Evolutionary conservation across 1,140 invertebrate species (phyloP).

Genomic region (Berghia stephanieae): DNA sequence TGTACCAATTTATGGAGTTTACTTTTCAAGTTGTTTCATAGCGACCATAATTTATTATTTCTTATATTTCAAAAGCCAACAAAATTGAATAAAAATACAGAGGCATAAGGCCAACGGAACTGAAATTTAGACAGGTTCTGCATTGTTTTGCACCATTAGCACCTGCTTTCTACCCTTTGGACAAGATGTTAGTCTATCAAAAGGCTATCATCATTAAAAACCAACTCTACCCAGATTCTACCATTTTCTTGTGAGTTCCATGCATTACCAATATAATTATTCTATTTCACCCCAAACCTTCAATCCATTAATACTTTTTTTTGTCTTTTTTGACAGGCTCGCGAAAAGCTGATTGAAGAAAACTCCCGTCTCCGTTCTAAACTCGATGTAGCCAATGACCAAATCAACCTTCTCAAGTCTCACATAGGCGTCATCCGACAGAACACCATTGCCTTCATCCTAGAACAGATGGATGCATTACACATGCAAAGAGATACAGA

Average conservation of each 20-base stretch:
- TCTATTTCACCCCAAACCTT: not conserved
- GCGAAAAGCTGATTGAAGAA: conserved; percentile 62
- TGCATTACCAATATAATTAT: not conserved
- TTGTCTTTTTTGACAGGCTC: conserved; percentile 48
- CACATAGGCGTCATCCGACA: conserved; percentile 62
- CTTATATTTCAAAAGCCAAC: too few relatives aligned
- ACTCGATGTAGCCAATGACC: conserved; percentile 54
- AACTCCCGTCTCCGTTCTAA: conserved; percentile 53
- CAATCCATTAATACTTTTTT: not conserved
- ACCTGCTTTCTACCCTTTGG: not conserved
- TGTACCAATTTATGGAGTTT: too few relatives aligned
- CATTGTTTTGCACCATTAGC: not conserved
- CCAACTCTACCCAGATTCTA: not conserved
- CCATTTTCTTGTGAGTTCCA: not conserved
- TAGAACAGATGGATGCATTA: conserved; percentile 66
- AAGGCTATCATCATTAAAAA: not conserved
- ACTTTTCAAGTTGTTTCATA: too few relatives aligned
- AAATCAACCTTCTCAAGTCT: conserved; percentile 57
- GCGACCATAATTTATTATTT: too few relatives aligned
- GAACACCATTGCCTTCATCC: conserved; percentile 65
- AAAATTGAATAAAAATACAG: too few relatives aligned
- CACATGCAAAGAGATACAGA: conserved; percentile 65
- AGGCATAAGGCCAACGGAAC: too few relatives aligned
- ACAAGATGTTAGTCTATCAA: not conserved
- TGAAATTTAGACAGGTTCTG: too few relatives aligned